Evolutionary conservation across 92 coral and sea anemone species (phyloP).

Genomic region (Heteractis magnifica): DNA sequence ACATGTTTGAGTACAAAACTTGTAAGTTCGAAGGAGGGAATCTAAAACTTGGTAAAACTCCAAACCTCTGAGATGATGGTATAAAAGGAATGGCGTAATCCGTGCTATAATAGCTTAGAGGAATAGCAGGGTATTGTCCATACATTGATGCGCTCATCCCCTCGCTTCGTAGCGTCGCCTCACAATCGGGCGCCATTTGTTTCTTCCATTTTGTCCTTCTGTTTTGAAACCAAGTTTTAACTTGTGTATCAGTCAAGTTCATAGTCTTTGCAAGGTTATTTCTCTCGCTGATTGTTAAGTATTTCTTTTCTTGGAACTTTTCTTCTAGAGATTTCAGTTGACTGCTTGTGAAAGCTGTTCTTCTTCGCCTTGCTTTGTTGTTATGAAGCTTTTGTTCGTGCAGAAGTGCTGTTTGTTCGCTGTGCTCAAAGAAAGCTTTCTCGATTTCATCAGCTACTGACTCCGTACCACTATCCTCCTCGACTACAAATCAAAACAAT

Average conservation of each 20-base stretch:
- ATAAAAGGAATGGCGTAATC: slow-evolving; percentile 35
- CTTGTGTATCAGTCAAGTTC: slow-evolving; percentile 94
- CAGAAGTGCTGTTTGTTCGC: slow-evolving; percentile 6
- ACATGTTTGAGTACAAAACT: slow-evolving; percentile 84
- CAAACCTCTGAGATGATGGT: slow-evolving; percentile 51
- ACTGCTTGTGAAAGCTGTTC: slow-evolving; percentile 96
- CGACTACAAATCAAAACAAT: slow-evolving; percentile 14
- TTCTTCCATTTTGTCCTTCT: slow-evolving; percentile 98
- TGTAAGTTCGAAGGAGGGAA: slow-evolving; percentile 92
- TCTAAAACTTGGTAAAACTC: slow-evolving; percentile 67
- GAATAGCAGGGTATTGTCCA: slow-evolving; percentile 45
- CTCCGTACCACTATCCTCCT: slow-evolving; percentile 44
- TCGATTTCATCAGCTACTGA: slow-evolving; percentile 41
- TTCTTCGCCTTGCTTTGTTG: slow-evolving; percentile 79
- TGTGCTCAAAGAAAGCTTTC: slow-evolving; percentile 29
- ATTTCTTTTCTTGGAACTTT: slow-evolving; percentile 97
- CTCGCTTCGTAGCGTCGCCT: slow-evolving; percentile 70
- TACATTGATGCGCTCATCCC: slow-evolving; percentile 49
- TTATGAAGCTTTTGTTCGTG: slow-evolving; percentile 35
- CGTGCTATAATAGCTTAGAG: slow-evolving; percentile 26
- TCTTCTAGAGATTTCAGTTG: slow-evolving; percentile 91
- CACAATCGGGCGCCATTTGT: slow-evolving; percentile 87
- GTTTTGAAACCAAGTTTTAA: slow-evolving; percentile 97
- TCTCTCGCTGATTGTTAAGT: slow-evolving; percentile 92
- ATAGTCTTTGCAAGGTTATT: slow-evolving; percentile 87